Percentiles rank a stretch among this genome's conserved stretches.
phyloP scores from a whole-genome alignment of 2,797 vertebrate species.

The Clamator glandarius region DNA sequence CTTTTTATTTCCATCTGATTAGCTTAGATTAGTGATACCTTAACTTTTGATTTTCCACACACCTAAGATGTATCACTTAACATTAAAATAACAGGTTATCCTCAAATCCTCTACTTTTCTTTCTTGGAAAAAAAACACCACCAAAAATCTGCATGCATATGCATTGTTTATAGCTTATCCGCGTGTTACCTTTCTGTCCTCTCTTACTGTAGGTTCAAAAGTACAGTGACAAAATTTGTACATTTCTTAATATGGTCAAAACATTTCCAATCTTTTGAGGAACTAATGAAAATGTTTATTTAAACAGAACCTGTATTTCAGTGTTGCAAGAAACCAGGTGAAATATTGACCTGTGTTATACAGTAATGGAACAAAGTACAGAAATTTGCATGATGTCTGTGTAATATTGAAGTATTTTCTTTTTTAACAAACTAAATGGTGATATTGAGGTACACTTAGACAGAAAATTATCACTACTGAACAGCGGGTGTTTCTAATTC shows the following conservation, averaged over 20 bases:
- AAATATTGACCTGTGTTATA: no score
- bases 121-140: no score
- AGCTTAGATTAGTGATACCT: no score
- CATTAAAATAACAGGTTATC: no score
- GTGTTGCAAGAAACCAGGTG: background rate
- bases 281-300: background rate
- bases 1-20: no score
- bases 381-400: background rate
- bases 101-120: no score
- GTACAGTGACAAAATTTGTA: background rate
- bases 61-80: no score
- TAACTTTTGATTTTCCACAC: no score
- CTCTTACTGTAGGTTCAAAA: background rate
- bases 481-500: background rate
- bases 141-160: background rate
- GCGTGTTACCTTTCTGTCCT: background rate
- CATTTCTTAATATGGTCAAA: background rate
- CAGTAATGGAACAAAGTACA: background rate
- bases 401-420: background rate
- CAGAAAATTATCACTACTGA: background rate
- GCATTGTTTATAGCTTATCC: background rate
- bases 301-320: background rate
- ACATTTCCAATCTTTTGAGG: background rate
- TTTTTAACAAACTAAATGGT: background rate
- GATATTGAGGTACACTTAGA: background rate